These are phyloP conservation scores for Panagrolaimus sp. DNA, from an alignment of 1,140 invertebrate genomes.

Conservation along the genomic window DNA sequence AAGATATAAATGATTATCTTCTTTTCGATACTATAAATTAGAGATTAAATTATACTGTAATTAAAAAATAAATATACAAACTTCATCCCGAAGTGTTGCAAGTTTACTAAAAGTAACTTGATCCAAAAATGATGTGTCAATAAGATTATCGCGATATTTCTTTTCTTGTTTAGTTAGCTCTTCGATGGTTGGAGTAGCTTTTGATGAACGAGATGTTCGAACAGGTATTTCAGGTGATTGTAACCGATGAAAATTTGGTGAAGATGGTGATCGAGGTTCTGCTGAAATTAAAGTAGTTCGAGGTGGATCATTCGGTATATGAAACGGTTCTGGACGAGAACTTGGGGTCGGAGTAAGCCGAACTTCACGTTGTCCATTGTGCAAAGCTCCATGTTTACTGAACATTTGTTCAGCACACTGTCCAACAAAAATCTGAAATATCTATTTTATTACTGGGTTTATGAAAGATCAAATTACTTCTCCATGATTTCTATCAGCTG, in stretches of 20 bases:
- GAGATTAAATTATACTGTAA: background rate
- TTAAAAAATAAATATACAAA: background rate
- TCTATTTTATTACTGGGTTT: background rate
- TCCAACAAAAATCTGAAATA: slow-evolving; percentile 36
- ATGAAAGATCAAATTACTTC: slow-evolving; percentile 68
- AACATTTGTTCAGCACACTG: slow-evolving; percentile 61
- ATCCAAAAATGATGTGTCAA: background rate
- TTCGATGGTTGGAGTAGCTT: background rate
- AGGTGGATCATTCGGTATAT: background rate
- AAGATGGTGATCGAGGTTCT: background rate
- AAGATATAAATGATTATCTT: background rate
- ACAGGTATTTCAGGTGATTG: background rate
- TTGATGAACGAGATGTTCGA: background rate
- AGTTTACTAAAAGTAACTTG: background rate
- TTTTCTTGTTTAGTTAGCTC: background rate
- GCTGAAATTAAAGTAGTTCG: background rate
- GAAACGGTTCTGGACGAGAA: background rate
- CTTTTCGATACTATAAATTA: background rate
- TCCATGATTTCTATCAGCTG: slow-evolving; percentile 78
- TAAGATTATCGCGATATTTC: background rate
- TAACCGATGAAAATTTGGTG: background rate
- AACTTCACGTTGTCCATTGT: slow-evolving; percentile 64
- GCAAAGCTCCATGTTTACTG: slow-evolving; percentile 65
- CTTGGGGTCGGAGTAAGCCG: slow-evolving; percentile 60
- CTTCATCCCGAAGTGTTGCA: background rate